phyloP scores from a whole-genome alignment of 2,888 invertebrate genomes.

The Habrosyne pyritoides region DNA sequence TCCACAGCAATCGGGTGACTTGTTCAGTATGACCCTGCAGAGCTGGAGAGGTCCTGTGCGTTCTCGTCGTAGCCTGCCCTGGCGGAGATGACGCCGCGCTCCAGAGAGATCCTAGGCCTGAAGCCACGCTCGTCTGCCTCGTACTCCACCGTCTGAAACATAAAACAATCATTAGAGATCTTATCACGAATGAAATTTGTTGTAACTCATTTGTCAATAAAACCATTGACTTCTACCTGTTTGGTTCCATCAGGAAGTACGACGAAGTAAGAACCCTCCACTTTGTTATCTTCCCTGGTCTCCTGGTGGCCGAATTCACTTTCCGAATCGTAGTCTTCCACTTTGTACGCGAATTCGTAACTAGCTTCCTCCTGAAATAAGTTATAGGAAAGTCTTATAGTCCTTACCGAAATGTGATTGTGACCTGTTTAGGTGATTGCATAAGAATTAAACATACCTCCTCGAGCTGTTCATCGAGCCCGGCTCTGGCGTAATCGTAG shows the following conservation, averaged over 20 bases:
- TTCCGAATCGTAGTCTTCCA: conserved; percentile 84
- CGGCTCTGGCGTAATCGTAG: conserved; percentile 57
- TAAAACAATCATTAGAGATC: neutral
- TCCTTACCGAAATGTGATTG: no score
- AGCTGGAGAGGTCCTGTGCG: conserved; percentile 14
- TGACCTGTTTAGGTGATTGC: neutral
- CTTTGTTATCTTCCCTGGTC: conserved; percentile 84
- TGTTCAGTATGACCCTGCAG: conserved; percentile 31
- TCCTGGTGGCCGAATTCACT: conserved; percentile 87
- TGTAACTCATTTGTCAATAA: no score
- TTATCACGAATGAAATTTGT: no score
- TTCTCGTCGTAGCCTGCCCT: conserved; percentile 31
- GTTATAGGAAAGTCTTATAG: no score
- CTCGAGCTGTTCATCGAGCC: conserved; percentile 57
- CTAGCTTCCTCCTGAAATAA: conserved; percentile 82
- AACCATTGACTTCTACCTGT: conserved; percentile 62
- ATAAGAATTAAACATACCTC: conserved; percentile 43
- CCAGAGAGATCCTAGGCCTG: conserved; percentile 85
- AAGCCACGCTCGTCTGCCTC: conserved; percentile 88
- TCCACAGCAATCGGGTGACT: no score
- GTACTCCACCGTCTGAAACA: conserved; percentile 85
- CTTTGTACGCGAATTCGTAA: conserved; percentile 87
- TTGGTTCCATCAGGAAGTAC: conserved; percentile 87
- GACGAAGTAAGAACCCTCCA: conserved; percentile 86
- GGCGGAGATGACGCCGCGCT: conserved; percentile 42